Evolutionary conservation across 2,113 vertebrate genomes (phyloP).

Genomic region (Notothenia coriiceps): DNA sequence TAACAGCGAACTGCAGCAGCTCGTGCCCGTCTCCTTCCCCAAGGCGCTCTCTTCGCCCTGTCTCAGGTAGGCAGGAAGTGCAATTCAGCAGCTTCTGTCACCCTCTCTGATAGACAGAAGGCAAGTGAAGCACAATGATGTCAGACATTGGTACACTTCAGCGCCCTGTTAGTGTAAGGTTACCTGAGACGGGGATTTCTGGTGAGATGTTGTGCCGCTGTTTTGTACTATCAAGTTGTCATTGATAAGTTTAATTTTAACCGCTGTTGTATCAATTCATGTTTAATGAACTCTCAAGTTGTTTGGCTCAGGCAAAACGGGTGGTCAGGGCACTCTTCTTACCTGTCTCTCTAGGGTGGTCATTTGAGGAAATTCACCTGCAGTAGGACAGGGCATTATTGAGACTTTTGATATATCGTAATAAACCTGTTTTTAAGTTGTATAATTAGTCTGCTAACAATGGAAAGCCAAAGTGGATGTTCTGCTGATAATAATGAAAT

Average conservation of each 20-base stretch:
- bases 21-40: slow-evolving; percentile 33
- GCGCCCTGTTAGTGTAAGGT: background rate
- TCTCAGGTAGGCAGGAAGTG: slow-evolving; percentile 58
- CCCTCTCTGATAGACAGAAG: slow-evolving; percentile 36
- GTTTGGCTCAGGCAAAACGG: slow-evolving; percentile 31
- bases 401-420: background rate
- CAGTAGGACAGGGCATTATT: slow-evolving; percentile 17
- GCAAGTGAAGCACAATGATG: slow-evolving; percentile 26
- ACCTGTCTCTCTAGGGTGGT: background rate
- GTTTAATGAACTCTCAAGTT: slow-evolving; percentile 52
- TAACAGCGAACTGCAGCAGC: slow-evolving; percentile 37
- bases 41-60: slow-evolving; percentile 19
- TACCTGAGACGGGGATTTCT: background rate
- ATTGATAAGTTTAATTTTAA: slow-evolving; percentile 58
- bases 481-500: background rate
- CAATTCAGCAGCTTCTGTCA: slow-evolving; percentile 53
- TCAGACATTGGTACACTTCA: slow-evolving; percentile 20
- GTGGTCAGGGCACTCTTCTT: background rate
- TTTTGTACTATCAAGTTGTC: slow-evolving; percentile 37
- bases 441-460: background rate
- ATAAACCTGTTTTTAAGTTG: background rate
- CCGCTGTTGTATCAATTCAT: slow-evolving; percentile 54
- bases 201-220: slow-evolving; percentile 1
- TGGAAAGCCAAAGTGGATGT: background rate
- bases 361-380: background rate